A percentile compares a stretch with the other conserved stretches of the same genome.
Conservation (phyloP, 1,140 invertebrate species). For the Drosophila watanabei region DNA sequence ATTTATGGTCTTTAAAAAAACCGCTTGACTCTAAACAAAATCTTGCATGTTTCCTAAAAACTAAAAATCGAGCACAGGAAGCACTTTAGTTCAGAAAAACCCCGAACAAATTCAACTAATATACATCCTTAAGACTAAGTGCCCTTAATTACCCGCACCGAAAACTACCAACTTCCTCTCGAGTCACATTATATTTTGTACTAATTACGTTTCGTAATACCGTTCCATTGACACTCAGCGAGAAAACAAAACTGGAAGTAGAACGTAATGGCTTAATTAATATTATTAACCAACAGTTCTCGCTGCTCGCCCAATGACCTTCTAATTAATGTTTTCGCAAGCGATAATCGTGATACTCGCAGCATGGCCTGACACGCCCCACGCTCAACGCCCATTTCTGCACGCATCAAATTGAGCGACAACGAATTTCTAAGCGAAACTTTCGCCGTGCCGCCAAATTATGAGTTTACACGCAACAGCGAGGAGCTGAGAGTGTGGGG, state of each 20-base stretch:
- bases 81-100: background rate
- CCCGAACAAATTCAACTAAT: background rate
- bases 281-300: slow-evolving; percentile 62
- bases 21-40: background rate
- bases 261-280: slow-evolving; percentile 68
- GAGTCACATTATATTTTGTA: slow-evolving; percentile 30
- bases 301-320: slow-evolving; percentile 57
- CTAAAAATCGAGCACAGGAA: background rate
- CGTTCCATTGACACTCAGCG: slow-evolving; percentile 30
- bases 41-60: background rate
- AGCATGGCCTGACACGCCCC: slow-evolving; percentile 34
- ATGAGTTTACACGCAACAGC: slow-evolving; percentile 67
- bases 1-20: background rate
- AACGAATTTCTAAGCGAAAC: slow-evolving; percentile 59
- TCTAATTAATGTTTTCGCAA: slow-evolving; percentile 66
- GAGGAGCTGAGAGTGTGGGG: slow-evolving; percentile 18
- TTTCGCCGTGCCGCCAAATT: slow-evolving; percentile 61
- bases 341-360: slow-evolving; percentile 42
- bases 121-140: slow-evolving; percentile 1
- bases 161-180: background rate
- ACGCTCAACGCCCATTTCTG: slow-evolving; percentile 22
- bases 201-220: slow-evolving; percentile 35
- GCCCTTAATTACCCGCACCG: slow-evolving; percentile 9
- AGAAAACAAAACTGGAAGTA: slow-evolving; percentile 38
- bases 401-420: slow-evolving; percentile 69